Percentiles rank a stretch among this genome's conserved stretches.
Evolutionary conservation across 1,140 invertebrate genomes (phyloP).

Genomic region (Hycleus cichorii): DNA sequence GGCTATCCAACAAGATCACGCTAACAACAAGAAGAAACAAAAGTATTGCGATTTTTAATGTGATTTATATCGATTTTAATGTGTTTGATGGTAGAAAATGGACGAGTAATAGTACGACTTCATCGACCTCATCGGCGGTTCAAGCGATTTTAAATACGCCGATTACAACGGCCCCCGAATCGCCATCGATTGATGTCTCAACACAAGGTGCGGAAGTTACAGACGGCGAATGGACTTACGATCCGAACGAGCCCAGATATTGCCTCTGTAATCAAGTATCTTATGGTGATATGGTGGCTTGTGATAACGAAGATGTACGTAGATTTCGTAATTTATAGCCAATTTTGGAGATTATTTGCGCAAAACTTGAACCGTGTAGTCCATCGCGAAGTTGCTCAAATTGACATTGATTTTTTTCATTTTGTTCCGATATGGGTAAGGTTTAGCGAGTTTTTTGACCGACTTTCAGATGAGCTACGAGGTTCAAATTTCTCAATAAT

Average conservation of each 20-base stretch:
- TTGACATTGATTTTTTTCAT: too few relatives aligned
- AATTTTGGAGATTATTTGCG: too few relatives aligned
- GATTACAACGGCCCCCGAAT: constrained; percentile 23
- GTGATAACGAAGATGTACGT: constrained; percentile 87
- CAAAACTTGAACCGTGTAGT: too few relatives aligned
- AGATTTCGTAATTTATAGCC: neutral
- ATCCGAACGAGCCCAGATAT: constrained; percentile 91
- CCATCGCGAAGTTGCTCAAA: too few relatives aligned
- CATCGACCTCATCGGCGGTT: constrained; percentile 20
- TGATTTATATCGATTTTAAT: constrained; percentile 3
- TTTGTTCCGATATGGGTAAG: too few relatives aligned
- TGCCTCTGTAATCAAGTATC: constrained; percentile 97
- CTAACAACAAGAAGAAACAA: constrained; percentile 57
- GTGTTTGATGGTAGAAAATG: constrained; percentile 21
- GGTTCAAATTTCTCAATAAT: too few relatives aligned
- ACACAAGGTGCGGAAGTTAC: constrained; percentile 26
- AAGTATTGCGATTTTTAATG: constrained; percentile 42
- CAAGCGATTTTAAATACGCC: constrained; percentile 20
- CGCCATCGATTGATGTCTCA: constrained; percentile 27
- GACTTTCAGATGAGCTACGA: too few relatives aligned
- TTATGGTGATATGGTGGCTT: constrained; percentile 98
- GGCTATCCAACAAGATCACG: constrained; percentile 52
- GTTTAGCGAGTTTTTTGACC: too few relatives aligned
- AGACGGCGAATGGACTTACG: constrained; percentile 64
- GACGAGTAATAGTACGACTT: constrained; percentile 19